Base-by-base conservation (phyloP, 2,888 invertebrate genomes). In the Portevinia maculata region DNA sequence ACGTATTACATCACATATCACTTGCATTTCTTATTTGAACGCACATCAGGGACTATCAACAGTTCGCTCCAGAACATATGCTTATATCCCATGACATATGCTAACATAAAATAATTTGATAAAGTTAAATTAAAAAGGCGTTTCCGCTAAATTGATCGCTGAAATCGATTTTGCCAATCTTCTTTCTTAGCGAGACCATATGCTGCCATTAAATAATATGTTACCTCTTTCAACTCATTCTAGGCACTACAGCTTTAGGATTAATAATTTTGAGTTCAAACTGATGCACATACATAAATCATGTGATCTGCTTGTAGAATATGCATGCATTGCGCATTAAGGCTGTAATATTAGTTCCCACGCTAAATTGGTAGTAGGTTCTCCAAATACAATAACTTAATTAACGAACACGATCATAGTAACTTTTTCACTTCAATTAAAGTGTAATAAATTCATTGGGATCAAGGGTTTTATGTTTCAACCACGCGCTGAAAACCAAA, bases 351-450 rank as follows among this genome's bases (percentile, higher is more conserved):
- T 28, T 46, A n/a, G 48, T 60, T 59, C 39, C 55, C 64, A 73
- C 34, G 44, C 39, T 46, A 30, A 39, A 73, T 46, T 34, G 24
- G 30, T 48, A 52, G 55, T 50, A 41, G 39, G 9, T 39, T 46
- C 11, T 11, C 13, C 52, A 46, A 46, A 44, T 60, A 55, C 76
- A 70, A 76, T 69, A 76, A 76, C 76, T 76, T 69, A 76, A 76
- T 76, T 76, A 69, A 70, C 59, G 53, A 62, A 50, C 53, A 46
- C 32, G 76, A 70, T 76, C 32, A 28, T 46, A 62, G 62, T 75
- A 67, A 75, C 24, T 34, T 67, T 75, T 75, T 53, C 59, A 53
- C 60, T 60, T 76, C 69, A 70, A 76, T 76, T 69, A 76, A 62
- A 53, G 41, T 53, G 46, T 76, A 69, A 69, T 76, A 62, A 69